Conservation (phyloP, 53 echinoderm and acorn worm genomes). For the Hippasteria phrygiana region DNA sequence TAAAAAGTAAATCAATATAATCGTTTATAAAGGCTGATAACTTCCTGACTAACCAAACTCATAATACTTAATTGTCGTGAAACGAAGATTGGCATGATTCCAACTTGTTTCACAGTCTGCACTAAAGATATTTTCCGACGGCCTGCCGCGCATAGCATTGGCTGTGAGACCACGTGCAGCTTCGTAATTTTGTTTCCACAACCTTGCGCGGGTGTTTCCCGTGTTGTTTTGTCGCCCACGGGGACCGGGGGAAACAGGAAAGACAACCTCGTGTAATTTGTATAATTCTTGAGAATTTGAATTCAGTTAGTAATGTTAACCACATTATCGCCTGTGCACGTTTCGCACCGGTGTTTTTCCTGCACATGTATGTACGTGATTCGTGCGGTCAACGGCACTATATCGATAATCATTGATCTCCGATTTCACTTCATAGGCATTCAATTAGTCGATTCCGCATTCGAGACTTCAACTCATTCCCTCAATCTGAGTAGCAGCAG, state of each 20-base stretch:
- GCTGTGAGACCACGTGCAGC: not conserved
- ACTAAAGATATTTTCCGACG: not conserved
- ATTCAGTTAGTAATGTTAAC: conserved; percentile 35
- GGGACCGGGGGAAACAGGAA: conserved; percentile 35
- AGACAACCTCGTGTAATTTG: conserved; percentile 45
- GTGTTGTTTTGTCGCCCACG: conserved; percentile 32
- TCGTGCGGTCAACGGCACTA: not conserved
- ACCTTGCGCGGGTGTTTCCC: conserved; percentile 21
- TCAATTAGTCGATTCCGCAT: conserved; percentile 37
- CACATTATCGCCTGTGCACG: not conserved
- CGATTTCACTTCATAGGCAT: conserved; percentile 34
- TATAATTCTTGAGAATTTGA: conserved; percentile 28
- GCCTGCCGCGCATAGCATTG: not conserved
- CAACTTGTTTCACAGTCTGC: not conserved
- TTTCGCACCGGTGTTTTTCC: not conserved
- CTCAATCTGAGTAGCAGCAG: not conserved
- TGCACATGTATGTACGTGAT: not conserved
- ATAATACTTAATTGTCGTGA: no score
- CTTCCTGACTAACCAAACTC: no score
- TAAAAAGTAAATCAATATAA: no score
- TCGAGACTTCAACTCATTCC: not conserved
- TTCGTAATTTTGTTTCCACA: conserved; percentile 46
- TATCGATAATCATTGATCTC: conserved; percentile 36
- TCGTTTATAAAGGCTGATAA: no score
- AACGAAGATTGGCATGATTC: no score